A percentile compares a stretch with the other conserved stretches of the same genome.
Evolutionary conservation across 2,797 vertebrate genomes (phyloP).

Genomic region (Mormyrops attenuatus): DNA sequence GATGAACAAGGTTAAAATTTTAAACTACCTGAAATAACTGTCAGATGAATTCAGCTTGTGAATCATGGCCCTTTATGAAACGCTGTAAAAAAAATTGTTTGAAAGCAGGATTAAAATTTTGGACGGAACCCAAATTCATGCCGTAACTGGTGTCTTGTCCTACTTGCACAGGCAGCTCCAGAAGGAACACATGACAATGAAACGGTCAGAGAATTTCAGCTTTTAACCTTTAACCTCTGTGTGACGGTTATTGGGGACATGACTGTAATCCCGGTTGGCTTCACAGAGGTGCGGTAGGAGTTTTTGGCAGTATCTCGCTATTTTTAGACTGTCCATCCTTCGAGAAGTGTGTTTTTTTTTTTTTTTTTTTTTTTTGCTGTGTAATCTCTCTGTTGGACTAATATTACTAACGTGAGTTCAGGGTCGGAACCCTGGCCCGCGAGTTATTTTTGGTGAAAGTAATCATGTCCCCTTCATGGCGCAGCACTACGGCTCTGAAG

Average conservation of each 20-base stretch:
- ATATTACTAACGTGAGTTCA: background rate
- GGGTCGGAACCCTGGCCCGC: background rate
- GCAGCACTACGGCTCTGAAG: background rate
- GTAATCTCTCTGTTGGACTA: background rate
- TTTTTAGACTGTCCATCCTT: background rate
- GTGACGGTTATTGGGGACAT: background rate
- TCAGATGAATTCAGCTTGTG: background rate
- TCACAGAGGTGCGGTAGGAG: background rate
- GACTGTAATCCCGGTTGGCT: background rate
- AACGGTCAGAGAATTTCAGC: background rate
- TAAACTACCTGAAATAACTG: background rate
- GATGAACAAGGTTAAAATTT: background rate
- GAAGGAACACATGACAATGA: background rate
- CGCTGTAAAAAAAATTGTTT: background rate
- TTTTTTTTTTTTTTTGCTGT: background rate
- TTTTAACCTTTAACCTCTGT: background rate
- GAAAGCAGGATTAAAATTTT: background rate
- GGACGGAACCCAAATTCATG: background rate
- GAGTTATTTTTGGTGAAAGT: background rate
- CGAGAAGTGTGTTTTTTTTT: background rate
- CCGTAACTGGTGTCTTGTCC: background rate
- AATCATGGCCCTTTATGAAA: background rate
- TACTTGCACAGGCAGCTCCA: background rate
- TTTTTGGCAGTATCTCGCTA: background rate
- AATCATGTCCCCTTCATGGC: background rate